Conservation (phyloP, 2,113 vertebrate genomes). For the Chaetodon auriga region DNA sequence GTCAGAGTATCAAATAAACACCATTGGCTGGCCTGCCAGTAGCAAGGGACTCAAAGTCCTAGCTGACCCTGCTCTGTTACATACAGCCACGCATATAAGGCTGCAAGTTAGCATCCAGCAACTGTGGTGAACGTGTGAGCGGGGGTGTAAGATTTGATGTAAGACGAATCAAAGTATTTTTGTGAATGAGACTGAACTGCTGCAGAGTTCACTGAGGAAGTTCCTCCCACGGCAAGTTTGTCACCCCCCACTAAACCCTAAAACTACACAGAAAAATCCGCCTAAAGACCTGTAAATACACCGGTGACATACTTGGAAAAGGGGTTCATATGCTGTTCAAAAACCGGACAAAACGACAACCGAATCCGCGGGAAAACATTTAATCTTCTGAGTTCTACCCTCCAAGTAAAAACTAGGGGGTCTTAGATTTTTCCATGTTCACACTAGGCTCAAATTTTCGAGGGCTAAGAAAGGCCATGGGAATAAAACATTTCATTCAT, state of each 20-base stretch:
- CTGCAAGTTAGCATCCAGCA: not conserved
- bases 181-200: conserved; percentile 16
- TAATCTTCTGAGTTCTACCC: not conserved
- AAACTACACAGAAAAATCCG: not conserved
- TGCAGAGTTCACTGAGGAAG: conserved; percentile 23
- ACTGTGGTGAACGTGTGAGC: not conserved
- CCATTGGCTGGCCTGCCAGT: not conserved
- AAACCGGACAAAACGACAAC: not conserved
- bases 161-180: not conserved
- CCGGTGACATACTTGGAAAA: too few species aligned
- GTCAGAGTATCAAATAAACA: not conserved
- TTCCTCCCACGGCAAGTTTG: conserved; percentile 3
- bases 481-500: conserved; percentile 49
- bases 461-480: conserved; percentile 47
- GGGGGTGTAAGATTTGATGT: not conserved
- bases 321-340: not conserved
- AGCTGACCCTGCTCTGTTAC: not conserved
- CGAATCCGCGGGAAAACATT: not conserved
- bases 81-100: not conserved
- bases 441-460: conserved; percentile 3
- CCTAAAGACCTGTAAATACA: not conserved
- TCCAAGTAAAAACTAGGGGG: not conserved
- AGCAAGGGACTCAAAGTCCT: not conserved
- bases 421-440: not conserved
- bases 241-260: conserved; percentile 11